Evolutionary conservation across 1,140 invertebrate genomes (phyloP).

Genomic region (Gryllus bimaculatus): DNA sequence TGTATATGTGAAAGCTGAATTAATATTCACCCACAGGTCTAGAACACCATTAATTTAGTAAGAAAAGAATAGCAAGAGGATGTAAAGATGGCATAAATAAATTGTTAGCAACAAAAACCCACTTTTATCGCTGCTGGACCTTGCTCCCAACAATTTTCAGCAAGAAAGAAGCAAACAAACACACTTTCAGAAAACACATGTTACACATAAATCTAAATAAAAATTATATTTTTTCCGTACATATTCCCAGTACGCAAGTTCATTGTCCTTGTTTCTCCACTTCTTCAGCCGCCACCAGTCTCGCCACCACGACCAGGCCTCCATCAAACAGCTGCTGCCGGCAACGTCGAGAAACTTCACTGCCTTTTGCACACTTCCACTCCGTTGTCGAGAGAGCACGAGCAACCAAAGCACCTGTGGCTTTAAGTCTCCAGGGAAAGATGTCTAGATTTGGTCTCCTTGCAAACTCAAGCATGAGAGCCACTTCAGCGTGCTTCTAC

Average conservation of each 20-base stretch:
- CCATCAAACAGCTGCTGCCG: conserved; percentile 38
- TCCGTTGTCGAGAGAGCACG: too few relatives aligned
- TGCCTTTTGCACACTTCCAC: neutral
- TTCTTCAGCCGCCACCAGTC: conserved; percentile 66
- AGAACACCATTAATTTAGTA: neutral
- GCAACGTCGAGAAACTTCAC: neutral
- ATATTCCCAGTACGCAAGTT: neutral
- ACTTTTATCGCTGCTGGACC: neutral
- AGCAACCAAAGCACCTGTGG: too few relatives aligned
- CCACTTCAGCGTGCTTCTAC: too few relatives aligned
- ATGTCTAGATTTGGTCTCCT: too few relatives aligned
- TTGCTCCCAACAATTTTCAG: neutral
- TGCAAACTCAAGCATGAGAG: too few relatives aligned
- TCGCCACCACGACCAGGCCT: conserved; percentile 60
- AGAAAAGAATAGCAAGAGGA: neutral
- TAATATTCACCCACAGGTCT: neutral
- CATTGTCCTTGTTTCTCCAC: conserved; percentile 44
- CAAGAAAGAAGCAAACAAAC: conserved; percentile 27
- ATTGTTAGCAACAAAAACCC: neutral
- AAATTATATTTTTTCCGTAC: neutral
- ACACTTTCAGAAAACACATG: conserved; percentile 55
- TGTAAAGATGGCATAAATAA: neutral
- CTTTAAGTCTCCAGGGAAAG: too few relatives aligned
- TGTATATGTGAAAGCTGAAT: neutral
- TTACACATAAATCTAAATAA: conserved; percentile 27